Evolutionary conservation across 1,140 invertebrate species (phyloP), one percentile per base, ranked within the genome.

Genomic region (Leptestheria dahalacensis): DNA sequence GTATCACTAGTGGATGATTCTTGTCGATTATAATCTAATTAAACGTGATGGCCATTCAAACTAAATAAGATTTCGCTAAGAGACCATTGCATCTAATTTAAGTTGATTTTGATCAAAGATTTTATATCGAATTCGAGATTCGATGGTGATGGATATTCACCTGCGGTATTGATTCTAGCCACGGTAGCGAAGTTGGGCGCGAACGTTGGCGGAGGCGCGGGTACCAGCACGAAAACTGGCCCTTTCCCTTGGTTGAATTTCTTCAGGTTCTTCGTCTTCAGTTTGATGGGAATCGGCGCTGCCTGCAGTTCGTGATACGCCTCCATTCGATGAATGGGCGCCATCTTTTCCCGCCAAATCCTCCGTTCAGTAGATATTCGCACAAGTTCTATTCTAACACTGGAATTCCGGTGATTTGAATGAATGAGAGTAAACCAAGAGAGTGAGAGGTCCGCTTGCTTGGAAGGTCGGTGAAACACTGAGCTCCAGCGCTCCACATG

Each of bases 271-370:
- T 60, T 60, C 26, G 58, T 25, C 20, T 60, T 60, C 48, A 60
- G 29, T 29, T 50, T 50, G 26, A 60, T 21, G 20, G 58, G 58
- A 25, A 52, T 48, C 48, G 57, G 57, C 18, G 57, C 48, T 33
- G 58, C 48, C n/a, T 33, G 51, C 48, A 60, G 25, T 20, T 60
- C 58, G 9, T 60, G 58, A 33, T 60, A 60, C 24, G 20, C 51
- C 18, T 60, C 58, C 58, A 60, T 60, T 15, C 58, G 58, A 33
- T 60, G 58, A 29, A 50, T 60, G 4, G 48, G 58, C 49, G 58
- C 58, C 58, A 60, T 60, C 33, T 12, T 60, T 18, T 50, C 23
- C 20, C 52, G 10, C 11, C 18, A 24, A 54, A 9, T 54, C 21
- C 6, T 6, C 33, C 6, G 6, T 41, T 41, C 6, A 15, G 33